These are phyloP conservation scores for Odocoileus virginianus DNA, from an alignment of 2,113 vertebrate genomes.

Conservation along the genomic window DNA sequence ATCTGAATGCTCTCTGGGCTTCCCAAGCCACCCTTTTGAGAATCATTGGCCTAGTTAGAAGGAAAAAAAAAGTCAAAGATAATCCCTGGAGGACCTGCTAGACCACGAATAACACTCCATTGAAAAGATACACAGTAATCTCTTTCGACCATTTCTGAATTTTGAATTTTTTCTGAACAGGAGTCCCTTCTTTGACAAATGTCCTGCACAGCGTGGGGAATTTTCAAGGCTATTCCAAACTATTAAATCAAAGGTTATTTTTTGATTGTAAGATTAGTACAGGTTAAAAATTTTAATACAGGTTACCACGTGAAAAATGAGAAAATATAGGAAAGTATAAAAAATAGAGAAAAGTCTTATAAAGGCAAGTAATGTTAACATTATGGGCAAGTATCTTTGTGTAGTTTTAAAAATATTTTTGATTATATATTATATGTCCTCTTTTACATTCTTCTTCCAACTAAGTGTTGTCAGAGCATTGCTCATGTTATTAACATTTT, in stretches of 20 bases:
- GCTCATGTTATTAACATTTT: not conserved
- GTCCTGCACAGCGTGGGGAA: not conserved
- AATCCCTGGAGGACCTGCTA: not conserved
- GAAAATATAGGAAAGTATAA: not conserved
- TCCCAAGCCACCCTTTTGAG: not conserved
- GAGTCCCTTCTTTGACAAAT: not conserved
- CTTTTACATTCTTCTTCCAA: not conserved
- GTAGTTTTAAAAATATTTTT: not conserved
- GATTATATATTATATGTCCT: not conserved
- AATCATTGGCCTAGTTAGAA: constrained; percentile 3
- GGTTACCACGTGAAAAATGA: not conserved
- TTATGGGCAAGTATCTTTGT: not conserved
- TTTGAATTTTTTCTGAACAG: not conserved
- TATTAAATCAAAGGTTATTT: constrained; percentile 19
- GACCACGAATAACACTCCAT: not conserved
- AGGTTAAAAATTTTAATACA: not conserved
- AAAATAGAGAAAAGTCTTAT: not conserved
- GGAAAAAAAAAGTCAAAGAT: not conserved
- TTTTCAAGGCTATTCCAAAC: constrained; percentile 14
- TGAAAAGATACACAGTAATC: not conserved
- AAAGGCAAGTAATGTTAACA: not conserved
- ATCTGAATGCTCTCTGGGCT: not conserved
- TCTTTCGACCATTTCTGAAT: not conserved
- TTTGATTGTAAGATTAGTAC: constrained; percentile 18
- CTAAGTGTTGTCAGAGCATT: not conserved